phyloP scores from a whole-genome alignment of 2,888 invertebrate species.

The Loripinus fragilis region DNA sequence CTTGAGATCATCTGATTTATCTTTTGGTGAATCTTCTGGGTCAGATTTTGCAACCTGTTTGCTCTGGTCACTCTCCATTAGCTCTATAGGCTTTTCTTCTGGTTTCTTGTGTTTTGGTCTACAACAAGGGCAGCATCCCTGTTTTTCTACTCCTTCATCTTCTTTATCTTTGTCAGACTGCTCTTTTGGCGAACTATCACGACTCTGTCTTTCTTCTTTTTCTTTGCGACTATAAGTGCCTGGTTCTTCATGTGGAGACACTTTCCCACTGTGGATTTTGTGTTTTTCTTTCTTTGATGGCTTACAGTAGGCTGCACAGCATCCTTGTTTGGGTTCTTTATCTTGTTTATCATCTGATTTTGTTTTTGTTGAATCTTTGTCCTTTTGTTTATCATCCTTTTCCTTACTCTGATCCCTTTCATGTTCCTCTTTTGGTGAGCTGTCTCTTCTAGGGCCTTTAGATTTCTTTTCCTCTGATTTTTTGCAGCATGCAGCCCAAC shows the following conservation, averaged over 20 bases:
- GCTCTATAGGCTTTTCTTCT: too few relatives aligned
- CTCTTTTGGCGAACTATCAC: neutral
- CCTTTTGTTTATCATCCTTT: too few relatives aligned
- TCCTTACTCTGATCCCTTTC: too few relatives aligned
- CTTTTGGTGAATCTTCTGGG: neutral
- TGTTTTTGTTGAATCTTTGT: too few relatives aligned
- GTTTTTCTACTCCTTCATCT: neutral
- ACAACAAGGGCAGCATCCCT: neutral
- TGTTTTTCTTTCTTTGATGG: neutral
- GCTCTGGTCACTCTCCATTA: too few relatives aligned
- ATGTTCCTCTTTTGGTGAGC: neutral
- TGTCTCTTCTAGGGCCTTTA: neutral
- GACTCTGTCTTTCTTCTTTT: neutral
- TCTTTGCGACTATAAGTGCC: too few relatives aligned
- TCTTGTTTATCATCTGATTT: neutral
- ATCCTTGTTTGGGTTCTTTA: neutral
- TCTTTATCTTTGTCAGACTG: neutral
- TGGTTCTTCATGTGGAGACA: too few relatives aligned
- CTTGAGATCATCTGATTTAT: neutral
- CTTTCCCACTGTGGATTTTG: too few relatives aligned
- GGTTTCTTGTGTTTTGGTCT: too few relatives aligned
- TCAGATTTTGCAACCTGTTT: neutral
- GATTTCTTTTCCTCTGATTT: neutral
- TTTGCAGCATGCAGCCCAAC: neutral
- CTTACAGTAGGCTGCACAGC: conserved; percentile 12